Percentiles rank a stretch among this genome's conserved stretches.
Conservation (phyloP, 2,113 vertebrate genomes). For the Nesospiza acunhae region DNA sequence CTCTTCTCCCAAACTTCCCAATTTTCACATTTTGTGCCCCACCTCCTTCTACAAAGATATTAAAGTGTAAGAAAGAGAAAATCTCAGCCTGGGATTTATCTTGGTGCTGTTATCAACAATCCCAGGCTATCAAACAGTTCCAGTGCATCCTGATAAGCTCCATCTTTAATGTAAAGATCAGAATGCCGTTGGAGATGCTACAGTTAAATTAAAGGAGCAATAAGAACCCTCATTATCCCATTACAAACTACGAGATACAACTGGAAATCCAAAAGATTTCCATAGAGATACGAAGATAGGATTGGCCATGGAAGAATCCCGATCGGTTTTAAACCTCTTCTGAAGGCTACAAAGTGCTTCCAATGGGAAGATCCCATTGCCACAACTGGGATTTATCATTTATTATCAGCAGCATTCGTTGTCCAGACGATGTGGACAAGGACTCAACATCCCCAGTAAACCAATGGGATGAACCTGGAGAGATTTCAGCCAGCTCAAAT, state of each 20-base stretch:
- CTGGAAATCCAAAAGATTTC: slow-evolving; percentile 26
- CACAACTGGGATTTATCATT: background rate
- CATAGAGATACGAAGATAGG: background rate
- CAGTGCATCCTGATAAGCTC: slow-evolving; percentile 44
- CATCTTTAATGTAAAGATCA: background rate
- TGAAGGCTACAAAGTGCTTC: background rate
- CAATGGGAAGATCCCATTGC: background rate
- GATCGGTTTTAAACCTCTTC: background rate
- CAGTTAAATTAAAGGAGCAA: slow-evolving; percentile 37
- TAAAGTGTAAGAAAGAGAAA: background rate
- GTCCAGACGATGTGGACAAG: background rate
- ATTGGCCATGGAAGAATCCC: background rate
- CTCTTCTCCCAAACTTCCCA: background rate
- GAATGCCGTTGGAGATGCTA: background rate
- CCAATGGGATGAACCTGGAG: accelerated
- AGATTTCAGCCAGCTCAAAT: background rate
- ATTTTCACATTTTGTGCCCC: background rate
- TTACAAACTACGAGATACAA: background rate
- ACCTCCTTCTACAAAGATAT: background rate
- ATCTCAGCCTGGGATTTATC: background rate
- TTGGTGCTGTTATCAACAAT: background rate
- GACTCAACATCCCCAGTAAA: background rate
- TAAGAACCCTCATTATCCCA: slow-evolving; percentile 46
- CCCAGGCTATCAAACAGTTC: slow-evolving; percentile 25
- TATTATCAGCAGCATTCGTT: accelerated